These are phyloP conservation scores for Brachionus manjavacas DNA, from an alignment of 1,140 invertebrate species.

Conservation along the genomic window DNA sequence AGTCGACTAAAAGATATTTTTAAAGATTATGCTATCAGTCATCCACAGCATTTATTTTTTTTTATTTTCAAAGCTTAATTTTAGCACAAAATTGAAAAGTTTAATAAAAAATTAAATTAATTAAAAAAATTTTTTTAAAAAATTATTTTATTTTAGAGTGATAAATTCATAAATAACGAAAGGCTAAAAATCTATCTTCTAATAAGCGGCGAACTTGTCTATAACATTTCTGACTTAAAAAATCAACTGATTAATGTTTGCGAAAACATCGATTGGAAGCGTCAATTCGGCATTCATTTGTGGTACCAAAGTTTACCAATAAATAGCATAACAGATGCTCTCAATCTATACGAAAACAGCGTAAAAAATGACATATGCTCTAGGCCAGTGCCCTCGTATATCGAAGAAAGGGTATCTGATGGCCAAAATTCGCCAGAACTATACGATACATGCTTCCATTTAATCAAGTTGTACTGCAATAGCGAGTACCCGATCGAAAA, in stretches of 20 bases:
- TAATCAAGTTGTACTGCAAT: constrained; percentile 36
- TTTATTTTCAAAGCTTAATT: no score
- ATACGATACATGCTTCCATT: constrained; percentile 27
- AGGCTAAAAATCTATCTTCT: constrained; percentile 14
- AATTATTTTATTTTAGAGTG: constrained; percentile 10
- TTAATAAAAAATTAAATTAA: not conserved
- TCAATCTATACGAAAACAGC: constrained; percentile 1
- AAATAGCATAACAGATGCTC: constrained; percentile 14
- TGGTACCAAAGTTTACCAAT: constrained; percentile 18
- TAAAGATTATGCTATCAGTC: no score
- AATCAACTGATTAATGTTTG: constrained; percentile 19
- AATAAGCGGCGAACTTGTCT: constrained; percentile 13
- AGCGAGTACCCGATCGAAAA: constrained; percentile 1
- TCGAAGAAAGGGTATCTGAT: not conserved
- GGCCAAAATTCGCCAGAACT: not conserved
- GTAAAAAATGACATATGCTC: not conserved
- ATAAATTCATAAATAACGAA: constrained; percentile 9
- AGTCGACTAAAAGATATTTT: no score
- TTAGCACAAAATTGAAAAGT: no score
- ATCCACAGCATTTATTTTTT: no score
- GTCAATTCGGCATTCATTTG: constrained; percentile 34
- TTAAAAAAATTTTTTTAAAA: not conserved
- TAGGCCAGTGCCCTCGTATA: not conserved
- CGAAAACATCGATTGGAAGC: constrained; percentile 38
- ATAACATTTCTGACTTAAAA: not conserved